These are phyloP conservation scores for Leucoraja erinaceus DNA, from an alignment of 2,113 vertebrate genomes.

Conservation along the genomic window DNA sequence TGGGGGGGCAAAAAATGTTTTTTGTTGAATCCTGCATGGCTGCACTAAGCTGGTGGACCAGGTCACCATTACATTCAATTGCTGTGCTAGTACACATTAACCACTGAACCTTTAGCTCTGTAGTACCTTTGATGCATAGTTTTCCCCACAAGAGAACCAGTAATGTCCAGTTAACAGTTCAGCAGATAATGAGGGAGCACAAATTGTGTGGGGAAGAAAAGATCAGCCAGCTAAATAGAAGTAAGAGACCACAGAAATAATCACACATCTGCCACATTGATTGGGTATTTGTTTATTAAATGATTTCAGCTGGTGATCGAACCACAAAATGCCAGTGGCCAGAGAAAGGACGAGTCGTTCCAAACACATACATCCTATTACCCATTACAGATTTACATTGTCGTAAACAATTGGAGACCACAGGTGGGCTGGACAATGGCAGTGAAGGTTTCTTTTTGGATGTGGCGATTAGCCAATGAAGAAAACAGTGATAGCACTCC, in stretches of 20 bases:
- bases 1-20: too few species aligned
- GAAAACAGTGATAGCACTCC: neutral
- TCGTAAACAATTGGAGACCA: neutral
- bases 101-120: neutral
- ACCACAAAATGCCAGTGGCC: neutral
- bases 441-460: too few species aligned
- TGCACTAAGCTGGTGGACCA: neutral
- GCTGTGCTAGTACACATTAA: neutral
- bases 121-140: neutral
- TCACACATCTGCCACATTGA: neutral
- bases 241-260: neutral
- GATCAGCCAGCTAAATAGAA: neutral
- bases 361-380: neutral
- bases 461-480: neutral
- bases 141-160: neutral
- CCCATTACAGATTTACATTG: neutral
- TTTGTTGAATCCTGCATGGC: neutral
- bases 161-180: neutral
- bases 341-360: neutral
- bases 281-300: slow-evolving; percentile 32
- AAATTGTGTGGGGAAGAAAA: neutral
- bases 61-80: neutral
- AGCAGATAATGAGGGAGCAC: neutral
- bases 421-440: neutral
- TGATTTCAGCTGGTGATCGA: neutral